phyloP scores from a whole-genome alignment of 30 jellyfish, hydroid and myxozoan genomes.

The Mastigias papua region DNA sequence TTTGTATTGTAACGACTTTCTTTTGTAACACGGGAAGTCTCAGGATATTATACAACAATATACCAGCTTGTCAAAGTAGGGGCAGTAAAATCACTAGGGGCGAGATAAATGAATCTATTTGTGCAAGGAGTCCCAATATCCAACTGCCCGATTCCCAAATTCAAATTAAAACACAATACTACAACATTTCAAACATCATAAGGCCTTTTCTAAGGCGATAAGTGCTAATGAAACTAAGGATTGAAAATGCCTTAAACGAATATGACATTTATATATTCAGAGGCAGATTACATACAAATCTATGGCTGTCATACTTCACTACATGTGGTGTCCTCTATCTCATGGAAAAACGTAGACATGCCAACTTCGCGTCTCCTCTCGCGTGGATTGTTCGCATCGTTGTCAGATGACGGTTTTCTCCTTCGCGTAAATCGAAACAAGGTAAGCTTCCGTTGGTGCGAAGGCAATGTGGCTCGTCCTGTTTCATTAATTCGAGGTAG shows the following conservation, averaged over 20 bases:
- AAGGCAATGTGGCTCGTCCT: background rate
- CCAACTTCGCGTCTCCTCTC: constrained; percentile 72
- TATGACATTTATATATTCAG: background rate
- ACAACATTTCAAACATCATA: no score
- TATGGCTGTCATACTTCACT: background rate
- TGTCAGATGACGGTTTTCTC: constrained; percentile 55
- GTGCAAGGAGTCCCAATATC: no score
- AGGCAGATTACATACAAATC: background rate
- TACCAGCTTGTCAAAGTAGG: no score
- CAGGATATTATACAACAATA: no score
- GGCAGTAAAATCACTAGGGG: no score
- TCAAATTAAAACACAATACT: no score
- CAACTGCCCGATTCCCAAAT: no score
- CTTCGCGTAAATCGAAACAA: constrained; percentile 61
- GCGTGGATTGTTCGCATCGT: constrained; percentile 18
- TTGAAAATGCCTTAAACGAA: background rate
- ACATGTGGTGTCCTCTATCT: constrained; percentile 31
- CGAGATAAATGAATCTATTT: no score
- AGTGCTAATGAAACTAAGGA: no score
- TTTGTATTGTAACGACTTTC: no score
- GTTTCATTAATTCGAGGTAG: constrained; percentile 56
- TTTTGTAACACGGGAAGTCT: no score
- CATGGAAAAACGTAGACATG: constrained; percentile 62
- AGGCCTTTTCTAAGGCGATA: no score
- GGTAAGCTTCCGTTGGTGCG: constrained; percentile 32